These are phyloP conservation scores for Heteropelma amictum DNA, from an alignment of 2,888 invertebrate genomes.

Conservation along the genomic window DNA sequence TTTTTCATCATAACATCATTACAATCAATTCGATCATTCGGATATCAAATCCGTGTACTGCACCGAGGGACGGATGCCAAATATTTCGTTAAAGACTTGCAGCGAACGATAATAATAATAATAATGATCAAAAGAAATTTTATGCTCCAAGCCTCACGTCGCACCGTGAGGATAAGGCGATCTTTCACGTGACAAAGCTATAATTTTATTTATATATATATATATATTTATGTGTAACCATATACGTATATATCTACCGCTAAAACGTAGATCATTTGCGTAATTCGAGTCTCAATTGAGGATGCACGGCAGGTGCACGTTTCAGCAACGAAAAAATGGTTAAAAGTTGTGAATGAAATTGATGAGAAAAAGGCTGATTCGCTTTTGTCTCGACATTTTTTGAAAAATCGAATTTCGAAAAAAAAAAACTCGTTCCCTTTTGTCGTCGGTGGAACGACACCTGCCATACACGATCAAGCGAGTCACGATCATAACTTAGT, in stretches of 20 bases:
- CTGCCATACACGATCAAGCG: no score
- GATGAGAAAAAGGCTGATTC: no score
- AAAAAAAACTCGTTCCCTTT: no score
- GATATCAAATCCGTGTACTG: constrained; percentile 51
- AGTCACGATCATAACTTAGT: constrained; percentile 54
- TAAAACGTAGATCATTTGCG: constrained; percentile 42
- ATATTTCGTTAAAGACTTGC: constrained; percentile 52
- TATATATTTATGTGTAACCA: constrained; percentile 2
- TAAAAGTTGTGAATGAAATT: no score
- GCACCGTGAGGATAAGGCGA: constrained; percentile 65
- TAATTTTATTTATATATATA: constrained; percentile 16
- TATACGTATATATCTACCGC: constrained; percentile 34
- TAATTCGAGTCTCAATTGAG: constrained; percentile 41
- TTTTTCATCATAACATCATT: constrained; percentile 52
- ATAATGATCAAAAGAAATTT: constrained; percentile 32
- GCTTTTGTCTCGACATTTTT: no score
- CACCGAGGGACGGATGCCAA: constrained; percentile 53
- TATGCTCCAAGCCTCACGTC: constrained; percentile 60
- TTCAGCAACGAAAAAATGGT: no score
- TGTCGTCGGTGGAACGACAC: no score
- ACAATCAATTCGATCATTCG: constrained; percentile 55
- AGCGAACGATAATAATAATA: constrained; percentile 38
- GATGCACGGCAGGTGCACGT: no score
- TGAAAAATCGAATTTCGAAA: no score
- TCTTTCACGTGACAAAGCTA: constrained; percentile 55